Evolutionary conservation across 2,113 vertebrate genomes (phyloP).

Genomic region (Proteles cristata): DNA sequence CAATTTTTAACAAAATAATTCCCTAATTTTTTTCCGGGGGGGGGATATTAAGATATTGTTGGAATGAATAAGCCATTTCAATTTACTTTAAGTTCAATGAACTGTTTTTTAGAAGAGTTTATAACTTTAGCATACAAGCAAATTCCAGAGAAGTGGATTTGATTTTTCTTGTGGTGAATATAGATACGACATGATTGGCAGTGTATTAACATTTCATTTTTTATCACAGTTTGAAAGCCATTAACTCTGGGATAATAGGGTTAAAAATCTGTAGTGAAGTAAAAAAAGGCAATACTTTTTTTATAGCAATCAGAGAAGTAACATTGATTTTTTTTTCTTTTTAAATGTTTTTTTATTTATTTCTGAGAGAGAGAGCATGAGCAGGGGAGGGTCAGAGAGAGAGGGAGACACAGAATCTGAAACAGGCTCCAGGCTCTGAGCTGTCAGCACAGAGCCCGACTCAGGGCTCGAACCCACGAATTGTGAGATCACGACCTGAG

Average conservation of each 20-base stretch:
- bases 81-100: conserved; percentile 35
- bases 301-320: conserved; percentile 33
- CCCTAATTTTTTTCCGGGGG: background rate
- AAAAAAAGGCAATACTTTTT: conserved; percentile 30
- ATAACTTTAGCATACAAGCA: background rate
- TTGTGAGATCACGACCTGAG: too few species aligned
- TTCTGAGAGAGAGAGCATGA: too few species aligned
- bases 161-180: background rate
- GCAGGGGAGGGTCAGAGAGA: too few species aligned
- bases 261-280: conserved; percentile 65
- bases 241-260: background rate
- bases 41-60: background rate
- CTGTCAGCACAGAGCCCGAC: too few species aligned
- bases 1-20: background rate
- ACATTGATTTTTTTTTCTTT: conserved; percentile 65
- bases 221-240: background rate
- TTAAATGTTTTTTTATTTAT: too few species aligned
- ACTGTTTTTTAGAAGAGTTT: conserved; percentile 17
- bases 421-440: too few species aligned
- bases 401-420: too few species aligned
- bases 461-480: too few species aligned
- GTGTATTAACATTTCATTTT: background rate
- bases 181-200: background rate
- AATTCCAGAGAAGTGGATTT: background rate
- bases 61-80: conserved; percentile 60